phyloP scores from a whole-genome alignment of 2,888 invertebrate genomes.

The Andrena hattorfiana region DNA sequence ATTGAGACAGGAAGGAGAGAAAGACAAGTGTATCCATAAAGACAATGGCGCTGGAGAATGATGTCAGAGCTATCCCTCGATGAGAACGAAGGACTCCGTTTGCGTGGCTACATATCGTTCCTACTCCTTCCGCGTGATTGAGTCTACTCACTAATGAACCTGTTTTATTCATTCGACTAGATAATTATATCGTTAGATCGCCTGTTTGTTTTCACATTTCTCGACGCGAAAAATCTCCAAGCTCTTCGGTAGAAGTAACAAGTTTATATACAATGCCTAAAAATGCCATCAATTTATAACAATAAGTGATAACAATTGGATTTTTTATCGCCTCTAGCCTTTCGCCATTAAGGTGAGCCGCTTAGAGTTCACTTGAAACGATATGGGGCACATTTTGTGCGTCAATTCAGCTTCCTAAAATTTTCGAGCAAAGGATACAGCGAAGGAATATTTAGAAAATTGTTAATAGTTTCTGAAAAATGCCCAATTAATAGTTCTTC shows the following conservation, averaged over 20 bases:
- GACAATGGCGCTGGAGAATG: slow-evolving; percentile 24
- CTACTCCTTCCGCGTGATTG: background rate
- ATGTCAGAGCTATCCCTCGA: slow-evolving; percentile 37
- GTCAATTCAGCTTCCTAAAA: too few species aligned
- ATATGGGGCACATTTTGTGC: too few species aligned
- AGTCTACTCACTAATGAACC: background rate
- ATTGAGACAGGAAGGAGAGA: background rate
- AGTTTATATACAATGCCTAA: too few species aligned
- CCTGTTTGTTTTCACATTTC: background rate
- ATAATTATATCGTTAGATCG: background rate
- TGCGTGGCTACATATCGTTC: background rate
- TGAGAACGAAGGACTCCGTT: slow-evolving; percentile 30
- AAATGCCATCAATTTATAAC: too few species aligned
- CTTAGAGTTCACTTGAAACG: too few species aligned
- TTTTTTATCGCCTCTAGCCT: too few species aligned
- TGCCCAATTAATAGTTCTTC: background rate
- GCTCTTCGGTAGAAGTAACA: too few species aligned
- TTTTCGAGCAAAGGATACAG: background rate
- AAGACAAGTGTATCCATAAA: slow-evolving; percentile 30
- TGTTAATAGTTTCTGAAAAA: background rate
- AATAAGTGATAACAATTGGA: too few species aligned
- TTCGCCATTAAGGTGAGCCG: too few species aligned
- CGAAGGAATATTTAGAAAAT: background rate
- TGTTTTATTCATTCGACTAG: background rate
- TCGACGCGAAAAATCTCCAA: background rate